A percentile compares a stretch with the other conserved stretches of the same genome.
Conservation (phyloP, 2,888 invertebrate species). For the Amphimallon solstitiale region DNA sequence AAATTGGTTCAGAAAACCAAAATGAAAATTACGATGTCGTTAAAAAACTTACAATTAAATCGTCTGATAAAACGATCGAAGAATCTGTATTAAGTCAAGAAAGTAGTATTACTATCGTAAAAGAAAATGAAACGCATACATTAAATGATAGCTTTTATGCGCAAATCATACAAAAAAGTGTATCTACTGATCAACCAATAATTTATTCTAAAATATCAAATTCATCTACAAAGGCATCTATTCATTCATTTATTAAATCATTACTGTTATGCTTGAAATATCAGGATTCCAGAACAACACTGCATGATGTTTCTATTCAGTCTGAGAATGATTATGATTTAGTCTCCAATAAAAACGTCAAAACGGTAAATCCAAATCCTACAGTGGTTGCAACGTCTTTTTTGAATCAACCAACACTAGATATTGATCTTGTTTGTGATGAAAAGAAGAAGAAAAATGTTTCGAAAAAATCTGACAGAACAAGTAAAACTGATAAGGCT, state of each 20-base stretch:
- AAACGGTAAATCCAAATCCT: not conserved
- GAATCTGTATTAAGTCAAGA: too few relatives aligned
- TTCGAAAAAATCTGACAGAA: not conserved
- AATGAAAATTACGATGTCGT: too few relatives aligned
- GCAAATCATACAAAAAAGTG: constrained; percentile 17
- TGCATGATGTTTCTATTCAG: constrained; percentile 5
- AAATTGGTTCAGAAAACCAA: too few relatives aligned
- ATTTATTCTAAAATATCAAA: constrained; percentile 15
- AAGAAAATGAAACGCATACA: not conserved
- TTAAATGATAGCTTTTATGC: constrained; percentile 5
- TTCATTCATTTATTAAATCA: constrained; percentile 32
- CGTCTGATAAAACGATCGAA: too few relatives aligned
- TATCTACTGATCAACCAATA: constrained; percentile 4
- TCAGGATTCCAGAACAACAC: not conserved
- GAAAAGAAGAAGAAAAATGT: not conserved
- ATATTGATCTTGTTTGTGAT: not conserved
- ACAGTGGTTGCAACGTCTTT: not conserved
- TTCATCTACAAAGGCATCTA: constrained; percentile 16
- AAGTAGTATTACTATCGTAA: too few relatives aligned
- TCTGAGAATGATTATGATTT: not conserved
- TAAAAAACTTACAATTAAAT: too few relatives aligned
- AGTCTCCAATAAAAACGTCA: not conserved
- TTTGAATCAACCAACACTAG: not conserved
- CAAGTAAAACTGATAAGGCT: constrained; percentile 7
- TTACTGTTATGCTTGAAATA: constrained; percentile 29